These are phyloP conservation scores for Phthorimaea operculella DNA, from an alignment of 1,140 invertebrate genomes.

Conservation along the genomic window DNA sequence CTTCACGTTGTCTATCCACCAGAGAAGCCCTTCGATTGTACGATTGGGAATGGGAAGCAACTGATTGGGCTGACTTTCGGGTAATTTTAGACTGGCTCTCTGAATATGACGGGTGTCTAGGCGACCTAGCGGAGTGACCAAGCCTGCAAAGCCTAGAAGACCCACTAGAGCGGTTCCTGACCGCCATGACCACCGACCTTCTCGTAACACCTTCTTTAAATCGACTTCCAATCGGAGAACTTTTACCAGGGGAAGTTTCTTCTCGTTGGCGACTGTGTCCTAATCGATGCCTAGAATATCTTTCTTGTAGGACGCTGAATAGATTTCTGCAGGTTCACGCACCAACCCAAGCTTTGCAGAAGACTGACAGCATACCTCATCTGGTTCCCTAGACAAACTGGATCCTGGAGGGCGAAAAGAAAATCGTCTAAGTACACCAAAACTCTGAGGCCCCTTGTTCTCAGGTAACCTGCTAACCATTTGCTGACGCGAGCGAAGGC, in stretches of 20 bases:
- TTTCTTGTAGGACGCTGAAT: conserved; percentile 6
- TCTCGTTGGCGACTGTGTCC: conserved; percentile 12
- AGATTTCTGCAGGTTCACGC: conserved; percentile 17
- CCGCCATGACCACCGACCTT: background rate
- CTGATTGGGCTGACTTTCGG: background rate
- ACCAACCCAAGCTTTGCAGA: conserved; percentile 15
- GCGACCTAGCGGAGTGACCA: background rate
- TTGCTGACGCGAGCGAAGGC: too few species aligned
- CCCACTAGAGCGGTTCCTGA: background rate
- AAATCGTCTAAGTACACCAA: conserved; percentile 26
- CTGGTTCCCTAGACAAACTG: conserved; percentile 7
- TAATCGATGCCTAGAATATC: conserved; percentile 17
- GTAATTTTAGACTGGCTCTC: background rate
- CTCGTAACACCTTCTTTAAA: background rate
- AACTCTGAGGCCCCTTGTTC: too few species aligned
- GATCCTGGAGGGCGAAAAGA: conserved; percentile 14
- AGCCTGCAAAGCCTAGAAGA: background rate
- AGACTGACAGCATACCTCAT: conserved; percentile 1
- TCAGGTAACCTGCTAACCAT: too few species aligned
- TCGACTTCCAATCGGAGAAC: background rate
- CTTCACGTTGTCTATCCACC: background rate
- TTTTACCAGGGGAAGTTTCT: conserved; percentile 7
- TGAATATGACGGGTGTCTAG: conserved; percentile 4
- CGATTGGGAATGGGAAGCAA: background rate
- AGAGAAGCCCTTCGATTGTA: background rate